Percentiles rank a stretch among this genome's conserved stretches.
Conservation (phyloP, 2,113 vertebrate genomes). For the Phrynosoma blainvillii region DNA sequence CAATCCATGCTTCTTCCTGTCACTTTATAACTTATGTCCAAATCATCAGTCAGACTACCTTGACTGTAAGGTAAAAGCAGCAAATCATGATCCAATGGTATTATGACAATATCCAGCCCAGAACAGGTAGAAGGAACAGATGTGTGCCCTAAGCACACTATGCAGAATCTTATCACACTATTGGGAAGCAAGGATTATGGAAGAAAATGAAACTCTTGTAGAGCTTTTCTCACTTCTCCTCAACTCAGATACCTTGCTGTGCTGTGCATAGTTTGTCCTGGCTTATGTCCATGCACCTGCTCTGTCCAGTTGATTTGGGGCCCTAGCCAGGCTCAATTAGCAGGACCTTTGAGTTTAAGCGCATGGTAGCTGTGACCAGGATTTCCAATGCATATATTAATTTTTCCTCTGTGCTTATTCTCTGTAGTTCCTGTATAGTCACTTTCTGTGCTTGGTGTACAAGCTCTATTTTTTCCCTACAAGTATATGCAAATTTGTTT, state of each 20-base stretch:
- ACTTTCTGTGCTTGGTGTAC: background rate
- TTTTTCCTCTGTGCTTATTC: background rate
- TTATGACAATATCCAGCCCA: background rate
- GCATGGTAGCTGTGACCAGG: background rate
- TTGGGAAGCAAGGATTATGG: background rate
- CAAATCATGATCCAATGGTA: background rate
- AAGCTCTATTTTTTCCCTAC: background rate
- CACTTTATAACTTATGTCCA: background rate
- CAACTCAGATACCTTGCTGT: background rate
- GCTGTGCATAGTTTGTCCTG: background rate
- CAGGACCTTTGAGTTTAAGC: background rate
- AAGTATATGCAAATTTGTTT: background rate
- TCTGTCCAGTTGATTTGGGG: conserved; percentile 4
- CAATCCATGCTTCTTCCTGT: background rate
- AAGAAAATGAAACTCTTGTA: background rate
- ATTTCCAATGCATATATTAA: background rate
- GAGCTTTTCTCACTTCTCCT: background rate
- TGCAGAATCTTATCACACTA: background rate
- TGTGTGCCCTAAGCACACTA: background rate
- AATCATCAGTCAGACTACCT: background rate
- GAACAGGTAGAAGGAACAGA: background rate
- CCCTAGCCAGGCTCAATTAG: background rate
- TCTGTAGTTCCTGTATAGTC: background rate
- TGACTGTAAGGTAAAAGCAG: background rate
- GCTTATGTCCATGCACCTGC: background rate